Conservation (phyloP, 2,797 vertebrate genomes). For the Helostoma temminkii region DNA sequence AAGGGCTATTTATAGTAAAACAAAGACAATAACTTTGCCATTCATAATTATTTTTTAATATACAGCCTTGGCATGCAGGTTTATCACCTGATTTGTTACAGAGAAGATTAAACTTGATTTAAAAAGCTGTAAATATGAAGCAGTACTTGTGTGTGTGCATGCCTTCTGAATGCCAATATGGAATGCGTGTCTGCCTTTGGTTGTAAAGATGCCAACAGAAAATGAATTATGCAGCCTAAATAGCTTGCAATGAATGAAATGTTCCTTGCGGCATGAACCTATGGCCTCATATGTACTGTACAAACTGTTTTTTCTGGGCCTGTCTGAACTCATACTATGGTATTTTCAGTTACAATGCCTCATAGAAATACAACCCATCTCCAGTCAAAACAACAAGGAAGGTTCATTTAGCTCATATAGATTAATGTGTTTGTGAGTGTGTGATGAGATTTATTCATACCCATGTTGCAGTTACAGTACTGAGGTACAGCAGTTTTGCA, state of each 20-base stretch:
- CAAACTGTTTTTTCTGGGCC: conserved; percentile 60
- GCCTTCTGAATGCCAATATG: conserved; percentile 29
- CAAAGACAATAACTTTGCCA: neutral
- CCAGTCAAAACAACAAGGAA: conserved; percentile 46
- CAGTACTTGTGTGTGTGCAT: neutral
- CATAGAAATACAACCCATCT: conserved; percentile 21
- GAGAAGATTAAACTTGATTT: neutral
- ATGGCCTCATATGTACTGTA: conserved; percentile 37
- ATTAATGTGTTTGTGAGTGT: neutral
- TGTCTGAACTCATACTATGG: conserved; percentile 72
- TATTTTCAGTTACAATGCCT: conserved; percentile 41
- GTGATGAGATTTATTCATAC: conserved; percentile 21
- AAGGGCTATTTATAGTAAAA: neutral
- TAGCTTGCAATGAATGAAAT: conserved; percentile 54
- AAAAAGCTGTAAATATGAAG: conserved; percentile 1
- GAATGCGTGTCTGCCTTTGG: conserved; percentile 14
- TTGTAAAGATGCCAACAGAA: conserved; percentile 47
- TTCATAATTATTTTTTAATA: neutral
- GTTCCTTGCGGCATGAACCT: conserved; percentile 53
- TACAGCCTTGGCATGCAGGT: conserved; percentile 2
- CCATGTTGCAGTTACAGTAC: conserved; percentile 12
- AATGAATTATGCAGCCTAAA: conserved; percentile 46
- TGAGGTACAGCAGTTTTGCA: neutral
- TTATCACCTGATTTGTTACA: neutral
- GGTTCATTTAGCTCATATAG: too few species aligned